These are phyloP conservation scores for Holocentrus rufus DNA, from an alignment of 2,797 vertebrate species.

Conservation along the genomic window DNA sequence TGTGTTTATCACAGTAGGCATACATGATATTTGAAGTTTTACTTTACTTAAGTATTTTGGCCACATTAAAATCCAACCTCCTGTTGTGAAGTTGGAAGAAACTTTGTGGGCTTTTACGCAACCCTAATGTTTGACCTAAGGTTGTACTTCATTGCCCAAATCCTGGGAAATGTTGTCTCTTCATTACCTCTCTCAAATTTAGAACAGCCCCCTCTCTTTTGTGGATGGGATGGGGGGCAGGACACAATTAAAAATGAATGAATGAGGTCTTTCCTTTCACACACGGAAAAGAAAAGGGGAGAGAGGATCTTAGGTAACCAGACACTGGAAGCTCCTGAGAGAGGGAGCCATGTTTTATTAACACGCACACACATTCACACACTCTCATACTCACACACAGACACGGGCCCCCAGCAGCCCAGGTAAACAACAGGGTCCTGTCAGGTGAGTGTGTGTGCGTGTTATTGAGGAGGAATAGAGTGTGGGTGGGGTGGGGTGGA, in stretches of 20 bases:
- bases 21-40: background rate
- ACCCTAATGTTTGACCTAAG: background rate
- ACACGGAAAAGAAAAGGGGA: constrained; percentile 66
- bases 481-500: constrained; percentile 35
- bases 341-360: constrained; percentile 81
- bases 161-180: constrained; percentile 35
- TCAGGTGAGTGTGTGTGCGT: constrained; percentile 39
- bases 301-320: constrained; percentile 71
- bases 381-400: constrained; percentile 46
- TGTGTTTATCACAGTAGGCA: background rate
- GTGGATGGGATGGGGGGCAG: constrained; percentile 50
- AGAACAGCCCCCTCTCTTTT: constrained; percentile 34
- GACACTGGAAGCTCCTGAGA: constrained; percentile 70
- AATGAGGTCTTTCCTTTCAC: constrained; percentile 82
- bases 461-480: constrained; percentile 31
- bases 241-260: constrained; percentile 84
- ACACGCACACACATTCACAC: constrained; percentile 44
- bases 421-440: constrained; percentile 63
- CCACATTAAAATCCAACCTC: background rate
- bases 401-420: constrained; percentile 45
- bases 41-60: background rate
- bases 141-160: background rate
- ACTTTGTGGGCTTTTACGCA: no score
- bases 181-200: constrained; percentile 28
- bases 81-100: no score